phyloP scores from a whole-genome alignment of 2,888 invertebrate species.

The Sarcophaga caerulescens region DNA sequence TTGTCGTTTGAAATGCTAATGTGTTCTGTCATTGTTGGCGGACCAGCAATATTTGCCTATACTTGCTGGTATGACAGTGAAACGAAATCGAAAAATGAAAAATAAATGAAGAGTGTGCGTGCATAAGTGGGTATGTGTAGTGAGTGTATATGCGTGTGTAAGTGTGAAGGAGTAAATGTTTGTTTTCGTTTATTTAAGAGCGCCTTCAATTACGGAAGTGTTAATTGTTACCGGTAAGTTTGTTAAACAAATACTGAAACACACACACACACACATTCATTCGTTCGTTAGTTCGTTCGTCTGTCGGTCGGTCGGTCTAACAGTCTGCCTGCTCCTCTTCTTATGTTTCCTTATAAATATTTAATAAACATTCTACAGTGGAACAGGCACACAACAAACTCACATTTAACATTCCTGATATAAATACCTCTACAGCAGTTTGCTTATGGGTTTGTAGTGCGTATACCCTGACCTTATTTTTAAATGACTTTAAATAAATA shows the following conservation, averaged over 20 bases:
- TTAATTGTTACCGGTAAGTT: constrained; percentile 66
- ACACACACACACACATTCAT: background rate
- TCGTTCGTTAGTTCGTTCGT: constrained; percentile 3
- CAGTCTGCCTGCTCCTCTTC: background rate
- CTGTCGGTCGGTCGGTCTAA: background rate
- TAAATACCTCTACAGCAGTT: background rate
- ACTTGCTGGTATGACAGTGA: background rate
- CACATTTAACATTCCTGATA: constrained; percentile 9
- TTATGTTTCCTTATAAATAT: constrained; percentile 45
- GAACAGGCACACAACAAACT: constrained; percentile 50
- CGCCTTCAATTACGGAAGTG: constrained; percentile 67
- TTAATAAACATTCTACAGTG: constrained; percentile 41
- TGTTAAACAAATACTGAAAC: constrained; percentile 50
- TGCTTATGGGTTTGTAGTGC: background rate
- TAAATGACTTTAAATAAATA: constrained; percentile 48
- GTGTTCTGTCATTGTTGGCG: constrained; percentile 16
- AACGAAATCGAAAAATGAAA: constrained; percentile 4
- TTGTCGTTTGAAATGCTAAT: constrained; percentile 56
- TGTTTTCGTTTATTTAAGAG: constrained; percentile 32
- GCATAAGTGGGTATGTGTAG: background rate
- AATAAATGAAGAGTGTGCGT: constrained; percentile 37
- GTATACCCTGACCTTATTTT: background rate
- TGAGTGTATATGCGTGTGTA: background rate
- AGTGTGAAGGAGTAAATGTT: constrained; percentile 16
- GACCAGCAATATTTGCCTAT: background rate